phyloP scores from a whole-genome alignment of 2,113 vertebrate genomes.

The Lophura nycthemera region DNA sequence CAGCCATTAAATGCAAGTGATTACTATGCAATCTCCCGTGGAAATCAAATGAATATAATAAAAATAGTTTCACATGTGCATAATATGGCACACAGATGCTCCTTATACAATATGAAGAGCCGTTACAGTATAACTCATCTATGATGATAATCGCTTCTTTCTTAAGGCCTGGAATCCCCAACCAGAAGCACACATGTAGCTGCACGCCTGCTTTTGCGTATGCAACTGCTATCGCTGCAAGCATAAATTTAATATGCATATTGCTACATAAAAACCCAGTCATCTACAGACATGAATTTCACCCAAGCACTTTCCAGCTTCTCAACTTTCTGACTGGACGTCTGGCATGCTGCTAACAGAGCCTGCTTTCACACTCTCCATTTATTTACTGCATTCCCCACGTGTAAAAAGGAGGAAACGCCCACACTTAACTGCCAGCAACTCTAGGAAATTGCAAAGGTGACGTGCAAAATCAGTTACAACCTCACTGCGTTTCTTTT shows the following conservation, averaged over 20 bases:
- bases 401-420: neutral
- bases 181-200: slow-evolving; percentile 43
- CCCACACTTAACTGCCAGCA: neutral
- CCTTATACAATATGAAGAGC: slow-evolving; percentile 45
- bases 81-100: slow-evolving; percentile 58
- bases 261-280: slow-evolving; percentile 47
- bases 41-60: slow-evolving; percentile 50
- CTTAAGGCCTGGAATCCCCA: slow-evolving; percentile 49
- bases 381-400: neutral
- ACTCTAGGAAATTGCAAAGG: neutral
- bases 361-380: neutral
- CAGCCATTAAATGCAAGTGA: neutral
- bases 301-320: slow-evolving; percentile 12
- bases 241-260: slow-evolving; percentile 60
- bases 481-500: neutral
- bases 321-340: neutral
- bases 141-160: slow-evolving; percentile 44
- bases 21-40: slow-evolving; percentile 18
- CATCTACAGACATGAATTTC: slow-evolving; percentile 26
- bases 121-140: slow-evolving; percentile 47
- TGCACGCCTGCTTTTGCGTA: slow-evolving; percentile 47
- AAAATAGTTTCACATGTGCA: slow-evolving; percentile 53
- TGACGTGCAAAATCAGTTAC: neutral
- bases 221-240: slow-evolving; percentile 52
- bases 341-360: slow-evolving; percentile 13